Base-by-base conservation (phyloP, 2,888 invertebrate genomes). In the Drosophila merina region DNA sequence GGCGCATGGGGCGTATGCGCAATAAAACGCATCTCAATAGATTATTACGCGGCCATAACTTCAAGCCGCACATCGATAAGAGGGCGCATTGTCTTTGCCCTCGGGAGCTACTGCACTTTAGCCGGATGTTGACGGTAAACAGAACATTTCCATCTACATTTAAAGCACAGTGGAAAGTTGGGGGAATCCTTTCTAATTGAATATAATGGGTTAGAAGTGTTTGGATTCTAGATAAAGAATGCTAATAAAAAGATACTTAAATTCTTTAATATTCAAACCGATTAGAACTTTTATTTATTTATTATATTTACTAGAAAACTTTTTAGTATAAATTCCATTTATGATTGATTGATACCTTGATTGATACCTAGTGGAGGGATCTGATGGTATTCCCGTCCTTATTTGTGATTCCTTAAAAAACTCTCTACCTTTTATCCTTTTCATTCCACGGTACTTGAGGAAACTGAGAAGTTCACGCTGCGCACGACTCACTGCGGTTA, bases 21-120 rank as follows among this genome's bases (percentile, higher is more conserved):
- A 80, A 80, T 88, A 83, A 83, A 83, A 80, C 76, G 78, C 84
- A 78, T 68, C 83, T 75, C 84, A 79, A 88, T 85, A 77, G 84
- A 85, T 86, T 86, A 85, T 85, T 72, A 86, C 77, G 66, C 55
- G 50, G 57, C 63, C 84, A 80, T 83, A 88, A 77, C 70, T 83
- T 51, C 64, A 72, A 73, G 64, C 45, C 71, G 63, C 64, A 67
- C 84, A 70, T 84, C 76, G 84, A 88, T 83, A 76, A 74, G 40
- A 36, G 28, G 52, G 56, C 55, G 44, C 51, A 74, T 67, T 75
- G 78, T 68, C 83, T 74, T 63, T 56, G 50, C 75, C 54, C 60
- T 45, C 45, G 58, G 58, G 58, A 68, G 57, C n/a, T 12, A 74
- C 57, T 72, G 78, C 77, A 74, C 76, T 83, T 80, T 71, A 75